phyloP scores from a whole-genome alignment of 2,888 invertebrate genomes.

The Willowsia nigromaculata region DNA sequence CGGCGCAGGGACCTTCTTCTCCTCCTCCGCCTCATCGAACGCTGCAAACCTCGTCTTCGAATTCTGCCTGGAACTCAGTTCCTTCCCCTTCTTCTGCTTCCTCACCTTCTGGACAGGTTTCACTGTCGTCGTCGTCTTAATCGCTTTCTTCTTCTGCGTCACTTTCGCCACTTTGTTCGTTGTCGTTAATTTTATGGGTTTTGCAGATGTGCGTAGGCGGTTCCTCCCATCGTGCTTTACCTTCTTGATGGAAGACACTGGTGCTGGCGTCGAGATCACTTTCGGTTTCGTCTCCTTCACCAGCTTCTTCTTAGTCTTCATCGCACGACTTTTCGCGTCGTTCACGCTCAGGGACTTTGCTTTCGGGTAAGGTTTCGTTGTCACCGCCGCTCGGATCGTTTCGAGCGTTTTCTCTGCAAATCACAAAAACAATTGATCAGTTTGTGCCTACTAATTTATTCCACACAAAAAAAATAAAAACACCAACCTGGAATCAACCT shows the following conservation, averaged over 20 bases:
- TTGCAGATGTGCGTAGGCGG: background rate
- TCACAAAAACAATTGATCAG: background rate
- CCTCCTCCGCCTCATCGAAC: no score
- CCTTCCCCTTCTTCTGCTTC: conserved; percentile 1
- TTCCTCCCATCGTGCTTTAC: background rate
- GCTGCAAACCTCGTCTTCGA: background rate
- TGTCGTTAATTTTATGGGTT: background rate
- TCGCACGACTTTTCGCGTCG: background rate
- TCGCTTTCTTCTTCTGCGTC: background rate
- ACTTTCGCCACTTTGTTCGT: background rate
- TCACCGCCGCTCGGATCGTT: background rate
- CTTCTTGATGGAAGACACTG: background rate
- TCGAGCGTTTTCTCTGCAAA: conserved; percentile 3
- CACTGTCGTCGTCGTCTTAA: background rate
- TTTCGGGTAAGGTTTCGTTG: background rate
- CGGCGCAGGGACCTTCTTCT: no score
- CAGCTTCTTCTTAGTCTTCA: conserved; percentile 14
- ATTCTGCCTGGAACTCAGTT: conserved; percentile 6
- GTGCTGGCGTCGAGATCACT: background rate
- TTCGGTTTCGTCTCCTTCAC: background rate
- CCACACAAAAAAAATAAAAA: background rate
- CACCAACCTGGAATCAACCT: conserved; percentile 47
- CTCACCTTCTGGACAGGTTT: conserved; percentile 1
- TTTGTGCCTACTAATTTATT: background rate
- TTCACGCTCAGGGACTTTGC: background rate